Evolutionary conservation across 2,888 invertebrate species (phyloP), one percentile per base, ranked within the genome.

Genomic region (Macaria notata): DNA sequence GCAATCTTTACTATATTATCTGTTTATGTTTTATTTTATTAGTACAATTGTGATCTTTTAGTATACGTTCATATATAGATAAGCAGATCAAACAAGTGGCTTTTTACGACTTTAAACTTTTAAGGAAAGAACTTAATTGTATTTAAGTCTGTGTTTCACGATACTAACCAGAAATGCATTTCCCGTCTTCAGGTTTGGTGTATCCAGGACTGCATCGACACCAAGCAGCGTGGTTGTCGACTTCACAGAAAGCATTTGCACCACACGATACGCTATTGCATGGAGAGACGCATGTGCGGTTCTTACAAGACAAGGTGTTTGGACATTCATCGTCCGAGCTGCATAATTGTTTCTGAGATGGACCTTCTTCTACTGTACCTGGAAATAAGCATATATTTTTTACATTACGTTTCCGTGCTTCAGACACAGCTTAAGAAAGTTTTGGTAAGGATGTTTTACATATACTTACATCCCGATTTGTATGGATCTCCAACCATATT

Each of bases 401-500:
- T 19, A 19, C 19, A 19, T 19, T 19, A 19, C 2, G 19, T 19
- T 19, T 19, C 19, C 19, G 19, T 19, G 19, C 2, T 19, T 19
- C 19, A 2, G 19, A 19, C 2, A 19, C 19, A 19, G 19, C 19
- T 19, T 1, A 19, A 19, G n/a, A 19, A 19, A 19, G 19, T 19
- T 19, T 19, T 19, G 19, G 19, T 19, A 19, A 19, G 19, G 19
- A 19, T 19, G 19, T 19, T 19, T 1, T 19, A 19, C 19, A 19
- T 5, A 9, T 85, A 91, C 90, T 93, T 92, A 92, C 98, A 98
- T 64, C 97, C 97, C 43, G 93, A 92, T 82, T 95, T 95, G 75
- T 97, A 97, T 0, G 98, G 94, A 89, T 98, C 97, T 5, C 98
- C 98, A 3, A 93, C 93, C 88, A 95, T 95, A 65, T 96, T 96